Evolutionary conservation across 2,113 vertebrate species (phyloP), one percentile per base, ranked within the genome.

Genomic region (Lontra canadensis): DNA sequence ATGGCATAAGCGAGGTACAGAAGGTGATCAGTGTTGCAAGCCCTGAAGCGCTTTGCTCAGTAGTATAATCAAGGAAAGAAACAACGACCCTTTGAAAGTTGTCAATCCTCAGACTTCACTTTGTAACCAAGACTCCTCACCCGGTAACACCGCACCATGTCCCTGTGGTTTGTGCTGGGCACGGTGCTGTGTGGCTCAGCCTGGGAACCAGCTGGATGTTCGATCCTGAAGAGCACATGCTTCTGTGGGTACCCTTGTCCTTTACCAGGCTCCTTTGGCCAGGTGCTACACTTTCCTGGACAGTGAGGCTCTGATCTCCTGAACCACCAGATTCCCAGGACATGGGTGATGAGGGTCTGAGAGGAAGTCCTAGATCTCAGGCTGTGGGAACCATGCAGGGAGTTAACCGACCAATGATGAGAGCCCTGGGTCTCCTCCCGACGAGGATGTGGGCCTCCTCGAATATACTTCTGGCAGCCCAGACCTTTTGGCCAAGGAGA

Each of bases 321-420:
- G 9, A 91, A 23, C 36, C 9, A 47, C 86, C 57, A n/a, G 76
- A 39, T 29, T 90, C 94, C 59, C 86, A 15, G 80, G 18, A 49
- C 97, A 95, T 47, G 42, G 36, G 52, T 34, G 81, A 89, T 91
- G 42, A 52, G 52, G 11, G n/a, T 12, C 67, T 95, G 89, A 71
- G 94, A 65, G 85, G 59, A 81, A 82, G 47, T 42, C 20, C 3
- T 44, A 49, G 34, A 55, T 93, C 73, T 25, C 55, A 81, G 2
- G 0, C 57, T 83, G 2, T 82, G 90, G 84, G 86, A 92, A 34
- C 20, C 78, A 15, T 7, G 1, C 15, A 26, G 73, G 55, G 52
- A 85, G 73, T 65, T 74, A 47, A 57, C 12, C 61, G 88, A 52
- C 39, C 96, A 61, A 7, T 83, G 39, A 26, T 90, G 94, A 65